Evolutionary conservation across 2,113 vertebrate genomes (phyloP), one percentile per base, ranked within the genome.

Genomic region (Lethenteron camtschaticum): DNA sequence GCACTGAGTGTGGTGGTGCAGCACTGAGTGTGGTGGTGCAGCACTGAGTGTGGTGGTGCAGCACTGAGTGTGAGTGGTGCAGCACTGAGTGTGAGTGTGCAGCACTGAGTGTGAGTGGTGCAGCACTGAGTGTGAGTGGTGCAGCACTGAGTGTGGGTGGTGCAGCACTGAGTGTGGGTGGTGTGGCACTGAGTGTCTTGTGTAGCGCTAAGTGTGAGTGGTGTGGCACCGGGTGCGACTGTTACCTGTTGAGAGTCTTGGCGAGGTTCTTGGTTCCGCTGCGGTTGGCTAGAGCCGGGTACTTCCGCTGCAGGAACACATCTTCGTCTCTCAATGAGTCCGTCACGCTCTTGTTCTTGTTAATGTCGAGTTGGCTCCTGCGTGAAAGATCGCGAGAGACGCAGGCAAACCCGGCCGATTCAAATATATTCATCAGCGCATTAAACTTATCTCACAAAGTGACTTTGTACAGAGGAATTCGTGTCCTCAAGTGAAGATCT

Each of bases 351-450:
- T 86, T 85, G 63, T 77, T 77, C 11, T 78, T 83, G 74, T 84
- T 85, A 73, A 85, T 80, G 74, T 85, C 83, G 69, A 82, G 81
- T 71, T 85, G 84, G 72, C 84, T 86, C 81, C 84, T 85, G 20
- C 7, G 6, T 69, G 58, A 9, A 41, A 55, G 9, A n/a, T 16
- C 11, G 58, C 13, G 12, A n/a, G 55, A 12, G 41, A 41, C 2
- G 41, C 41, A 41, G 41, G 41, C 41, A 41, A 41, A 41, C 41
- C 5, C 41, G 41, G 41, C 5, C 41, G 6, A 41, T 41, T 41
- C 41, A 41, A 41, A 41, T 41, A 41, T 41, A 41, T 41, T 41
- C 41, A 41, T 41, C 41, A 41, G 41, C 41, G 41, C 41, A 41
- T 41, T 41, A 41, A 41, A 41, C 41, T 41, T 6, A 41, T 41